Evolutionary conservation across 2,797 vertebrate species (phyloP), one percentile per base, ranked within the genome.

Genomic region (Melanotaenia boesemani): DNA sequence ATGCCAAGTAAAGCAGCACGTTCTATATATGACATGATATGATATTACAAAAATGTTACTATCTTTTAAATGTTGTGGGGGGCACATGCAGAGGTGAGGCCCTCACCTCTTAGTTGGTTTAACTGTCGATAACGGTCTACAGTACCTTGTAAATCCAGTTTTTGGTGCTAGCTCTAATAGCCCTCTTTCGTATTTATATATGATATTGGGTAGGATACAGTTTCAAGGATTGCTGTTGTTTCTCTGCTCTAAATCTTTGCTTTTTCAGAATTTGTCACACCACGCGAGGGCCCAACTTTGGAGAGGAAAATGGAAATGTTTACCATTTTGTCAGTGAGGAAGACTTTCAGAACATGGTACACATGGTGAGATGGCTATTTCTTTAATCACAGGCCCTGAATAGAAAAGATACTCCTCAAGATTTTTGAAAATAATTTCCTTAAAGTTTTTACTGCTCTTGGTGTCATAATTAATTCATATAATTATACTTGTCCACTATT

Each of bases 281-380:
- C 67, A 98, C 96, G 18, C 96, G 98, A 87, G 79, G 70, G 5
- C 93, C 96, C 46, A 97, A 96, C 82, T 94, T 92, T 71, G 96
- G 96, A 67, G 98, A 99, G 89, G 95, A 96, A 70, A 94, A 97
- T 76, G 95, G 94, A 41, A 88, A 93, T 0, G 97, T 99, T 91
- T 98, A 97, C 88, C 94, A 98, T 86, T 99, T 98, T 78, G 65
- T 97, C 86, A 95, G 94, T 10, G 89, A 94, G 68, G 96, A 96
- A 74, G 93, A 89, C 7, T 99, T 98, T 92, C 91, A 96, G 52
- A 82, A 92, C 82, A 95, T 97, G 95, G 86, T 96, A 76, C 82
- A 71, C 52, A 92, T 84, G 89, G 98, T 99, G 84, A 80, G 95
- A 81, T 46, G 1, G 2, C 20, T 52, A 62, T 48, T 48, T 36